Evolutionary conservation across 2,113 vertebrate species (phyloP).

Genomic region (Petroica traversi): DNA sequence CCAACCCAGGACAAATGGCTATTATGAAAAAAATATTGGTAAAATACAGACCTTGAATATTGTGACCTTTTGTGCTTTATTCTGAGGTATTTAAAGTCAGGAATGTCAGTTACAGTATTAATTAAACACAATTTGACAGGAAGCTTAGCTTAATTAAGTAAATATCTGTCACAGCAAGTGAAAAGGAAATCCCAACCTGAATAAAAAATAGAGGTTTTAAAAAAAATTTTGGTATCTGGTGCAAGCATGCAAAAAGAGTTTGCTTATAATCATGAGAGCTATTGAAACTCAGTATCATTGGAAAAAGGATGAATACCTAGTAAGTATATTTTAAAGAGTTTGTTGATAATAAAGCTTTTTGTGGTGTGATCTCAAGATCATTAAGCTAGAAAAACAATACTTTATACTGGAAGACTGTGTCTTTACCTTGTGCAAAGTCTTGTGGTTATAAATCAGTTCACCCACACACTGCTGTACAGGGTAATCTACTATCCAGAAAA

Average conservation of each 20-base stretch:
- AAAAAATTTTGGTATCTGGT: neutral
- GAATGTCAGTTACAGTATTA: neutral
- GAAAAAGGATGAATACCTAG: neutral
- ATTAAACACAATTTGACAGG: neutral
- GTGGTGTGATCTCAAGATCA: neutral
- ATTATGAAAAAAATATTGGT: neutral
- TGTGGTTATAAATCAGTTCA: neutral
- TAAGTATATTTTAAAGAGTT: neutral
- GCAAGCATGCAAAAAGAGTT: neutral
- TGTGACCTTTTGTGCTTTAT: neutral
- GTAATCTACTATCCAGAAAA: neutral
- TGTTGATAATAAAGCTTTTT: neutral
- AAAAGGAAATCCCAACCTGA: neutral
- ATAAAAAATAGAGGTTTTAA: neutral
- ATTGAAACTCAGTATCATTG: neutral
- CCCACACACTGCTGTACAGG: neutral
- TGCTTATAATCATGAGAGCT: neutral
- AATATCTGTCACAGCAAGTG: neutral
- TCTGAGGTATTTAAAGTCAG: neutral
- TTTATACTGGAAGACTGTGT: neutral
- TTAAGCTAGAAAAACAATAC: neutral
- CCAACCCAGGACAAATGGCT: too few species aligned
- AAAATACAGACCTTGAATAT: neutral
- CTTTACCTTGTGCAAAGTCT: neutral
- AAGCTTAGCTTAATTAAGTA: neutral